Evolutionary conservation across 2,888 invertebrate genomes (phyloP), one percentile per base, ranked within the genome.

Genomic region (Oscheius sp.): DNA sequence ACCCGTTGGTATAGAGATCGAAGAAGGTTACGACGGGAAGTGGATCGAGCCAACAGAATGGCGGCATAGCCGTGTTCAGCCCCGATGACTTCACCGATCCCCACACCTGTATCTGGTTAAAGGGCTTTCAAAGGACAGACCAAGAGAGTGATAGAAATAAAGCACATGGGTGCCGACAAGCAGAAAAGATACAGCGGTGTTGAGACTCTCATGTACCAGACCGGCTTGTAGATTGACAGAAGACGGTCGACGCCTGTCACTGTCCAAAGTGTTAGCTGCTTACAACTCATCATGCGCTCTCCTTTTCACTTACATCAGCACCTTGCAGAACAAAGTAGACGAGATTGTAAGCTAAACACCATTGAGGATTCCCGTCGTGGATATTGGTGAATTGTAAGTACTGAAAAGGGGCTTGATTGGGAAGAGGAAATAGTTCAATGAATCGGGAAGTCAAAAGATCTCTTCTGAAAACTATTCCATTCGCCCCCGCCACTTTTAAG

Each of bases 21-120:
- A 58, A 58, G 58, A 58, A 58, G 13, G 58, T 58, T 2, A 58
- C 58, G 4, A 58, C 33, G 32, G 58, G 58, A 33, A 58, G 32
- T 3, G 58, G 58, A 29, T 58, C 58, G 32, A 58, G 58, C 58
- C 58, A 58, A 11, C 58, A 58, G 32, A 11, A n/a, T 5, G 58
- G 58, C 5, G 58, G 58, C 32, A 58, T 29, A 3, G 58, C 29
- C 42, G 42, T 42, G 42, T 42, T 42, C 42, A 42, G 3, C 7
- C 42, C 42, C 42, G 42, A 42, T 5, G 58, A 21, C 58, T 32
- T 33, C 3, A 58, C 5, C 4, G 33, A 58, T 11, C 58, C 33
- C 58, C 58, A 58, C 3, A 58, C 33, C 58, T 58, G 33, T n/a
- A 58, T 29, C 5, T 32, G 11, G 4, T 13, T 7, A 58, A 33